Evolutionary conservation across 2,797 vertebrate genomes (phyloP).

Genomic region (Acanthornis magna): DNA sequence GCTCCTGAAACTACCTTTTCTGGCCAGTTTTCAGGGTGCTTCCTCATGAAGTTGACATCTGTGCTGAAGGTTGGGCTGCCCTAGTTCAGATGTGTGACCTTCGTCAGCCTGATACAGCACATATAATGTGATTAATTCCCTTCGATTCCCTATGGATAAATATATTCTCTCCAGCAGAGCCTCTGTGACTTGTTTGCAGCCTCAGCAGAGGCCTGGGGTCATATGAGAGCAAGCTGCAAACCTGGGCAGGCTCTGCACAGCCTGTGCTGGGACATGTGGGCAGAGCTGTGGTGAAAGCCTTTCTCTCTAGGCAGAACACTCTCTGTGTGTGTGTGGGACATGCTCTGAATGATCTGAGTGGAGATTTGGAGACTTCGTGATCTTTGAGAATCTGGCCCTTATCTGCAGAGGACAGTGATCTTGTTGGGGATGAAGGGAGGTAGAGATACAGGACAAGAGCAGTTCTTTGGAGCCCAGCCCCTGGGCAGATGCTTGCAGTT

Average conservation of each 20-base stretch:
- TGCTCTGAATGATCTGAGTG: not conserved
- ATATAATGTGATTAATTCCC: conserved; percentile 21
- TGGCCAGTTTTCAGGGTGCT: not conserved
- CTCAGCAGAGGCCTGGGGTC: conserved; percentile 17
- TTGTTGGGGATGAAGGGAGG: not conserved
- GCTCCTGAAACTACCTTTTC: not conserved
- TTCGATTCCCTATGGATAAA: conserved; percentile 7
- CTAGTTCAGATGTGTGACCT: conserved; percentile 22
- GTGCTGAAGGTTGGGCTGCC: conserved; percentile 3
- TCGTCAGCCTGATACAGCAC: not conserved
- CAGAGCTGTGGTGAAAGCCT: not conserved
- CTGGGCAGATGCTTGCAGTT: not conserved
- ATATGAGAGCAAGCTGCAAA: not conserved
- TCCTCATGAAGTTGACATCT: not conserved
- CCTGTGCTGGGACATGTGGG: not conserved
- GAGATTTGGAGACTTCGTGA: not conserved
- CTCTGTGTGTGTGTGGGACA: rapidly evolving
- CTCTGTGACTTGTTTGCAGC: not conserved
- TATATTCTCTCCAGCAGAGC: not conserved
- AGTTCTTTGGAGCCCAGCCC: rapidly evolving
- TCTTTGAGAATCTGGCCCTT: not conserved
- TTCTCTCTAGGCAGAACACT: not conserved
- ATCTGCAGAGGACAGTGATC: not conserved
- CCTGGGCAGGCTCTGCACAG: not conserved
- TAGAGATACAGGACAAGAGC: rapidly evolving